Conservation (phyloP, 2,888 invertebrate species). For the Polydrusus cervinus region DNA sequence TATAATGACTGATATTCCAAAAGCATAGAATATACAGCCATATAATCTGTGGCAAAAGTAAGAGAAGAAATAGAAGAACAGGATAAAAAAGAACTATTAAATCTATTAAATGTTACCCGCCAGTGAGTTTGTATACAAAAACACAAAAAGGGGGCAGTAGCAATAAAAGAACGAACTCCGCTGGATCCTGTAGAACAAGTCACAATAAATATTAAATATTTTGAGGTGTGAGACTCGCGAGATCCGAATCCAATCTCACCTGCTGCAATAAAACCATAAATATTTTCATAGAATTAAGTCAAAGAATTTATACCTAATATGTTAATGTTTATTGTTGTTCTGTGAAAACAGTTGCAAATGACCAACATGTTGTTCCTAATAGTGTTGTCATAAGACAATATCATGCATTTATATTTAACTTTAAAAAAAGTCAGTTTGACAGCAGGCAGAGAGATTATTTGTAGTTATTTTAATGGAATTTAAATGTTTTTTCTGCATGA, state of each 20-base stretch:
- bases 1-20: too few species aligned
- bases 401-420: too few species aligned
- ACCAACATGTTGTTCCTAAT: not conserved
- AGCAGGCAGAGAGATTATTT: too few species aligned
- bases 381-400: too few species aligned
- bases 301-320: constrained; percentile 61
- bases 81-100: not conserved
- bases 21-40: too few species aligned
- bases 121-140: constrained; percentile 65
- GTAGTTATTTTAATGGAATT: too few species aligned
- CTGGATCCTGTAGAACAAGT: constrained; percentile 67
- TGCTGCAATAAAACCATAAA: constrained; percentile 72
- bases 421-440: too few species aligned
- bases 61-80: not conserved
- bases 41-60: too few species aligned
- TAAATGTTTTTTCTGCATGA: too few species aligned
- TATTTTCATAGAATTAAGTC: constrained; percentile 70
- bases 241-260: constrained; percentile 63
- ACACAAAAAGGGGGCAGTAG: constrained; percentile 67
- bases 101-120: constrained; percentile 59
- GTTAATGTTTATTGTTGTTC: constrained; percentile 63
- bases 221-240: constrained; percentile 69
- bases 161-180: constrained; percentile 68
- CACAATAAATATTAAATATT: constrained; percentile 71
- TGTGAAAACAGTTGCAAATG: constrained; percentile 42